phyloP scores from a whole-genome alignment of 2,888 invertebrate genomes.

The Spisula solida region DNA sequence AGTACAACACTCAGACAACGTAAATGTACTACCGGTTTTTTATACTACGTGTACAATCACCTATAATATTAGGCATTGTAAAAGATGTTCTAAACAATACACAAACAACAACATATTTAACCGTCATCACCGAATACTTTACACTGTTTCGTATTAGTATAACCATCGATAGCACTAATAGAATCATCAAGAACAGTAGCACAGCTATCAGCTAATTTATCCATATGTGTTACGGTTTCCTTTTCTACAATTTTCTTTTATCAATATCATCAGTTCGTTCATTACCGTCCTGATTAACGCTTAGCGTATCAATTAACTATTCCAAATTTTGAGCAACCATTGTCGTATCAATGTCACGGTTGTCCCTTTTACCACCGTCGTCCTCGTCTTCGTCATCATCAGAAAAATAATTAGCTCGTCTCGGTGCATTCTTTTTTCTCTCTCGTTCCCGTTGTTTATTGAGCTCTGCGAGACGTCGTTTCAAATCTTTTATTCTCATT shows the following conservation, averaged over 20 bases:
- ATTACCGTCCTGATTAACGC: neutral
- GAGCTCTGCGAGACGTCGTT: constrained; percentile 55
- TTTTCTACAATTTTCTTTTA: neutral
- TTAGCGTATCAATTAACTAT: neutral
- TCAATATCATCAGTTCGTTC: neutral
- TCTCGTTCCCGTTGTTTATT: constrained; percentile 65
- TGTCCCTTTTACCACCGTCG: neutral
- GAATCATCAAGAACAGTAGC: no score
- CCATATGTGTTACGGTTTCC: neutral
- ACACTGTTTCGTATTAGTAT: no score
- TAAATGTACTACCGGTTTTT: no score
- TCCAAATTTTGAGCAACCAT: neutral
- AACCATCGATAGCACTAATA: no score
- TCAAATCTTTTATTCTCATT: constrained; percentile 73
- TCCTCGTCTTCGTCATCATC: constrained; percentile 42
- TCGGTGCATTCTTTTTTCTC: constrained; percentile 25
- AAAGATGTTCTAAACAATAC: no score
- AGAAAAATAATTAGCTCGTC: constrained; percentile 41
- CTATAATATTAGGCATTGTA: no score
- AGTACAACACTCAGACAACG: no score
- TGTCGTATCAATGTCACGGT: neutral
- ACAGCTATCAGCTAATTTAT: neutral
- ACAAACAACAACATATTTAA: no score
- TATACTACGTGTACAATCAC: no score
- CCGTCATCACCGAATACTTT: no score